Conservation (phyloP, 2,888 invertebrate genomes). For the Hedya salicella region DNA sequence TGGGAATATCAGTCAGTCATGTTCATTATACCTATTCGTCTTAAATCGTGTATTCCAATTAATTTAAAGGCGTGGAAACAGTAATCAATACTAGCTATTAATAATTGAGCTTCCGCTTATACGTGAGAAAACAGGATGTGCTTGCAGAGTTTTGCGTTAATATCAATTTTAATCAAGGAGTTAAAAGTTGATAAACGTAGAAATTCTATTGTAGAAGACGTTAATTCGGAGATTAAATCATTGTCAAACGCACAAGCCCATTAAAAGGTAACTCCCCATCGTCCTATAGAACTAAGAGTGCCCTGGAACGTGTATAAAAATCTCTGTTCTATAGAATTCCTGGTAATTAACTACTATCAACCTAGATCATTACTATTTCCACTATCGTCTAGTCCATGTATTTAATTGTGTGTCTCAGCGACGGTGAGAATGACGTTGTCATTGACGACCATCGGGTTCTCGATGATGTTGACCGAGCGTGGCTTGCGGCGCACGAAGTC, state of each 20-base stretch:
- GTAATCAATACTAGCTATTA: neutral
- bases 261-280: neutral
- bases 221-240: too few relatives aligned
- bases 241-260: too few relatives aligned
- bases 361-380: too few relatives aligned
- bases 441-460: slow-evolving; percentile 68
- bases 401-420: slow-evolving; percentile 18
- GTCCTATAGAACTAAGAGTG: neutral
- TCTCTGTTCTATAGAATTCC: neutral
- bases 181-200: too few relatives aligned
- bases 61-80: neutral
- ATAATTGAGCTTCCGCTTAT: neutral
- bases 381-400: neutral
- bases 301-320: neutral
- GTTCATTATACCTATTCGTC: neutral
- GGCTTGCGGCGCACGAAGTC: slow-evolving; percentile 56
- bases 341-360: too few relatives aligned
- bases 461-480: slow-evolving; percentile 53
- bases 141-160: too few relatives aligned
- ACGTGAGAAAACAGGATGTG: neutral
- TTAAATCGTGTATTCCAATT: neutral
- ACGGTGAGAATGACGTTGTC: slow-evolving; percentile 24
- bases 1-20: too few relatives aligned
- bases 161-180: too few relatives aligned
- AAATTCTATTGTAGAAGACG: too few relatives aligned